A percentile compares a stretch with the other conserved stretches of the same genome.
These are phyloP conservation scores for Anoplopoma fimbria DNA, from an alignment of 2,113 vertebrate genomes.

Conservation along the genomic window DNA sequence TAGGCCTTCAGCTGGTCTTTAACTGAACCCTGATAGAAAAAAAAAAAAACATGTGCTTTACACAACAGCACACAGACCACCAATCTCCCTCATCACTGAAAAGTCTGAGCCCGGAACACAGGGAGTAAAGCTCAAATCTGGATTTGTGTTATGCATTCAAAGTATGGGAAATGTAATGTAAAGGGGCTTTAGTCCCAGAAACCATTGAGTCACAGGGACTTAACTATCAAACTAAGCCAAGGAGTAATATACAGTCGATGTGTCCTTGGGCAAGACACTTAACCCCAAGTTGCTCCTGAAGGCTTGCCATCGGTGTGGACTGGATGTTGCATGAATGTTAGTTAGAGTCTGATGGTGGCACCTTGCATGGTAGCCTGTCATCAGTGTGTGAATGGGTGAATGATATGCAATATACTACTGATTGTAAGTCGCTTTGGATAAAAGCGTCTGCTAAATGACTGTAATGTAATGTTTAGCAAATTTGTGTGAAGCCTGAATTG, in stretches of 20 bases:
- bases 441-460: too few relatives aligned
- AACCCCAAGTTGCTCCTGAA: too few relatives aligned
- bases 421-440: too few relatives aligned
- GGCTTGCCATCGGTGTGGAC: too few relatives aligned
- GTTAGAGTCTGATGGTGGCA: too few relatives aligned
- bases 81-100: background rate
- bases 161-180: background rate
- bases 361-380: too few relatives aligned
- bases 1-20: conserved; percentile 98
- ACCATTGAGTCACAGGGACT: background rate
- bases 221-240: too few relatives aligned
- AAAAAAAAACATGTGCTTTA: conserved; percentile 29
- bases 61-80: background rate
- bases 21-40: conserved; percentile 89
- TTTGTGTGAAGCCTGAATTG: background rate
- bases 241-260: too few relatives aligned
- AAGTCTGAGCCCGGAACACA: background rate
- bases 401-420: too few relatives aligned
- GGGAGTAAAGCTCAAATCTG: background rate
- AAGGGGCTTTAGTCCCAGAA: background rate
- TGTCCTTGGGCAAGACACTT: too few relatives aligned
- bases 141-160: background rate
- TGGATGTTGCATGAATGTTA: too few relatives aligned
- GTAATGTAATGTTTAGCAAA: background rate
- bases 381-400: too few relatives aligned